Evolutionary conservation across 2,888 invertebrate species (phyloP), one percentile per base, ranked within the genome.

Genomic region (Brenthis ino): DNA sequence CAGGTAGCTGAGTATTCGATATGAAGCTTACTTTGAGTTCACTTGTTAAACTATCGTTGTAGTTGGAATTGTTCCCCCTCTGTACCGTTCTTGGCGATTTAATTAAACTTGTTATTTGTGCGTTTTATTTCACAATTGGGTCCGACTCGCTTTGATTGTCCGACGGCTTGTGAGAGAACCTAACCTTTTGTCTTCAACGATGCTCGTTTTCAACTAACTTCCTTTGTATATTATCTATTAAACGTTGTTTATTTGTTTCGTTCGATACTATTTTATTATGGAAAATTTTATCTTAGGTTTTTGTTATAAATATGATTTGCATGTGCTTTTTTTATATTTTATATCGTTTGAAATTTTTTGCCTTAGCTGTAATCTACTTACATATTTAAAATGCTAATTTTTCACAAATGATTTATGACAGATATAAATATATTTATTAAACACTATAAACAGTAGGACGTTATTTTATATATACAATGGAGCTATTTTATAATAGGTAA

Each of bases 31-130:
- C 85, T 85, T 85, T 81, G 87, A 88, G 85, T 91, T 89, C 86
- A 87, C 87, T 87, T 86, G 87, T 88, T 88, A 86, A 89, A 89
- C 89, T 91, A 89, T 88, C 85, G 88, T 85, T 87, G 83, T 85
- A 85, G 86, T 85, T 82, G 84, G 82, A 83, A 89, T 89, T 87
- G 88, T 88, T 89, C 80, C 77, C 74, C 76, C 77, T 67, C 78
- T 79, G 77, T 69, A 76, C 78, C 78, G 84, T 80, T 88, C 87
- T 88, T 89, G 85, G 85, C 89, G 83, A 91, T 93, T 93, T 92
- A 93, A 92, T 93, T 93, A 93, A 93, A 92, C 87, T 87, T 90
- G 90, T 88, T 91, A 91, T 89, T 91, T 91, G 88, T 88, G 86
- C 85, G 86, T 92, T 91, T 92, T 91, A 91, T 91, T 90, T 91